These are phyloP conservation scores for Rhynchonycteris naso DNA, from an alignment of 2,797 vertebrate genomes.

Conservation along the genomic window DNA sequence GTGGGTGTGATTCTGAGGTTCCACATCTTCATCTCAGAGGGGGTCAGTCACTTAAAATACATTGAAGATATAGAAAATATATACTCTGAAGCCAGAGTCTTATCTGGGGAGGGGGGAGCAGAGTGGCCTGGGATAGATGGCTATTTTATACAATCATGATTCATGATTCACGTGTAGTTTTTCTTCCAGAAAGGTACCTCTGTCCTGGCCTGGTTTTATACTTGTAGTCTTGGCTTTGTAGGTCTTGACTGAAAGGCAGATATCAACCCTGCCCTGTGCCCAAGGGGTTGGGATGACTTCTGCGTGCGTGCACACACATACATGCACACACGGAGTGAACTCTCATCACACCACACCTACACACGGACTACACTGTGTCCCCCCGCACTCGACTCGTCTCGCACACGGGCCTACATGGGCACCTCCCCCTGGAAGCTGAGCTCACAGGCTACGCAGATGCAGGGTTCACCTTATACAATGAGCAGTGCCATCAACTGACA, in stretches of 20 bases:
- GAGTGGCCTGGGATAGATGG: not conserved
- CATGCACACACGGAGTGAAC: accelerated
- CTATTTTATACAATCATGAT: not conserved
- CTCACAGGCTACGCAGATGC: not conserved
- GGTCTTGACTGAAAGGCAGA: not conserved
- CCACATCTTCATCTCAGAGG: not conserved
- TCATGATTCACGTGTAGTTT: not conserved
- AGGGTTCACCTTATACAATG: not conserved
- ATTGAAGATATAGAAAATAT: not conserved
- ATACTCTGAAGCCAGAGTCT: not conserved
- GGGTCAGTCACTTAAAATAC: not conserved
- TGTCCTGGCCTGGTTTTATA: not conserved
- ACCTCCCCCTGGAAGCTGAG: too few relatives aligned
- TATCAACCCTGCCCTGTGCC: not conserved
- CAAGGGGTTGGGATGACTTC: not conserved
- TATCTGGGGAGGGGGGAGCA: not conserved
- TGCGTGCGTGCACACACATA: accelerated
- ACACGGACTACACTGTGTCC: accelerated
- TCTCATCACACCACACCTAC: accelerated
- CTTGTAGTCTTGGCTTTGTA: not conserved
- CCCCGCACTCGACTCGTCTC: not conserved
- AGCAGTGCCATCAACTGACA: not conserved
- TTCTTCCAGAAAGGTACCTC: not conserved
- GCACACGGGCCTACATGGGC: accelerated
- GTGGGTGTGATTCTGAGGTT: not conserved